Evolutionary conservation across 1,140 invertebrate genomes (phyloP), one percentile per base, ranked within the genome.

Genomic region (Hestina assimilis): DNA sequence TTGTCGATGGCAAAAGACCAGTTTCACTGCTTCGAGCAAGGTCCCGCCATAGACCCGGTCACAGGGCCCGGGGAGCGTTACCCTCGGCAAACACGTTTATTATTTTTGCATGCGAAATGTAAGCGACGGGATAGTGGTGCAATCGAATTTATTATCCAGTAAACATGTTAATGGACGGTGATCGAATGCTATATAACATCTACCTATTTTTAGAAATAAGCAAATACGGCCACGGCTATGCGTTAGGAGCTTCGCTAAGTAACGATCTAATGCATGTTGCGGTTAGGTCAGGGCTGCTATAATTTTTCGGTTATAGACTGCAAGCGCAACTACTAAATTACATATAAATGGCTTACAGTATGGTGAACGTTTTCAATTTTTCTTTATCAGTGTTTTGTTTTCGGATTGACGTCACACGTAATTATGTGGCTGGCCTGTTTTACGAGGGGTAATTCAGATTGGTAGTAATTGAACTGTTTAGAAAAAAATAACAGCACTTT

Each of bases 41-140:
- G 80, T 81, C 80, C 67, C 69, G 69, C 61, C 67, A 67, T 71
- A 74, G 76, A 78, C 73, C 63, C 62, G 64, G 57, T 66, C 64
- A 71, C 56, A 62, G 59, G 59, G 59, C 23, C 54, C 47, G 45
- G 45, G 48, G 66, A 66, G 42, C 61, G 52, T 55, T 68, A 68
- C 67, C 65, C 60, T 61, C 53, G 14, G 28, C 28, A 54, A 63
- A 69, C 62, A 46, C 35, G 63, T 66, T 66, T 55, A 45, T 60
- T 67, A 67, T 67, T 63, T 63, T 59, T 59, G 58, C 45, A 67
- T 60, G 47, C 60, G 55, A 63, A 66, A 66, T 59, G 60, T 63
- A 55, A 56, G 17, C 58, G 51, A 33, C 40, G 17, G 20, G 33
- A 38, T 59, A 60, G 52, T 56, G 38, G 40, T 19, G 53, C 50